Conservation (phyloP, 2,888 invertebrate genomes). For the Megalurothrips usitatus region DNA sequence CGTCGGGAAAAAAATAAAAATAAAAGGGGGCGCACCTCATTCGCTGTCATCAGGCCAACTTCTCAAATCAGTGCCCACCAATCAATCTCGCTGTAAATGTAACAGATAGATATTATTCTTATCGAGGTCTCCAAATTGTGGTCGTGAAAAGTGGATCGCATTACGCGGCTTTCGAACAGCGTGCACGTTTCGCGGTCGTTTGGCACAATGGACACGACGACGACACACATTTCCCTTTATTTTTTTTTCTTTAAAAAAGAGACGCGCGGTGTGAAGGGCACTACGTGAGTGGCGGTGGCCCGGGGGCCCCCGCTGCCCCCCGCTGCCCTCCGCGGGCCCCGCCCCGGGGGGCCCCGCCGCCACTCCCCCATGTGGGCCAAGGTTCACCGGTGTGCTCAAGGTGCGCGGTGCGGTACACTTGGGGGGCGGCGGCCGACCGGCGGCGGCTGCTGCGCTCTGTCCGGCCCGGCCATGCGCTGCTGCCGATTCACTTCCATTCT, state of each 20-base stretch:
- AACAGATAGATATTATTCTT: no score
- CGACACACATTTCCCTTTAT: background rate
- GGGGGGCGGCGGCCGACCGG: background rate
- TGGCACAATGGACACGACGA: background rate
- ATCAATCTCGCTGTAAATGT: no score
- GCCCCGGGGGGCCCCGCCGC: background rate
- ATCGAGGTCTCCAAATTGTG: no score
- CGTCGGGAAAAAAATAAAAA: no score
- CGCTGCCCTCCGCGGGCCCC: background rate
- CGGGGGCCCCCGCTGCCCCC: no score
- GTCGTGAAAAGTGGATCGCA: no score
- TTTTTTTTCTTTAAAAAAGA: background rate
- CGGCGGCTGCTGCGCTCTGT: background rate
- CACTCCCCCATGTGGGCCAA: slow-evolving; percentile 5
- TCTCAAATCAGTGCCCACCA: no score
- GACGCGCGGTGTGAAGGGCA: background rate
- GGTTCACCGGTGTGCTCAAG: slow-evolving; percentile 6
- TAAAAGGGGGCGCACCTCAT: no score
- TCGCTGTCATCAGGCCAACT: no score
- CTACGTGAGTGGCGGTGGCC: background rate
- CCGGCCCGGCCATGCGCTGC: background rate
- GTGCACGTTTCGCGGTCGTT: no score
- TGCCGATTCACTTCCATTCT: background rate
- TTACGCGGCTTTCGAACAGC: no score
- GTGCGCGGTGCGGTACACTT: background rate